Conservation (phyloP, 2,888 invertebrate genomes). For the Tinea semifulvella region DNA sequence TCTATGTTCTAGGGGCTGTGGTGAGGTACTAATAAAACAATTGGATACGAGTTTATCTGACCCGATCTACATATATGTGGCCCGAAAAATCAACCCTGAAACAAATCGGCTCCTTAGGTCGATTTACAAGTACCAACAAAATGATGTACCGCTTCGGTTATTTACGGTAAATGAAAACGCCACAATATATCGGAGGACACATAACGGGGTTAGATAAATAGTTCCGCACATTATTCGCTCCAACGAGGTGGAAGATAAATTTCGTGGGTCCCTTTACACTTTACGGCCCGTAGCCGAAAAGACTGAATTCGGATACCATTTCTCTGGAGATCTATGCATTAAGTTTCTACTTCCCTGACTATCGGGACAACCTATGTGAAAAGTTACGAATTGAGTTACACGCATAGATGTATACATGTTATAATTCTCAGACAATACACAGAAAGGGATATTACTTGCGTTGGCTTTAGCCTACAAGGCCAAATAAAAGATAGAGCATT, state of each 20-base stretch:
- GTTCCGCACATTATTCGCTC: slow-evolving; percentile 47
- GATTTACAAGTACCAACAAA: too few species aligned
- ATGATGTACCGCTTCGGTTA: slow-evolving; percentile 8
- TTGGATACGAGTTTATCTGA: too few species aligned
- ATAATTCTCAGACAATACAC: too few species aligned
- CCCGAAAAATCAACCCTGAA: too few species aligned
- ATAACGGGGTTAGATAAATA: slow-evolving; percentile 30
- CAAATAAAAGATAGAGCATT: too few species aligned
- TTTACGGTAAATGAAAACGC: slow-evolving; percentile 14
- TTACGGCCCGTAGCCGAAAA: slow-evolving; percentile 33
- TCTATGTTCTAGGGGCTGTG: too few species aligned
- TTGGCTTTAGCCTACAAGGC: too few species aligned
- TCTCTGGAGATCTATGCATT: slow-evolving; percentile 28
- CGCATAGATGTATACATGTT: slow-evolving; percentile 1
- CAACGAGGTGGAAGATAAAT: slow-evolving; percentile 47
- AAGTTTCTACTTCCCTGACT: slow-evolving; percentile 19
- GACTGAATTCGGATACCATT: slow-evolving; percentile 35
- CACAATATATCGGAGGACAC: slow-evolving; percentile 14
- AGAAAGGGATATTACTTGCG: too few species aligned
- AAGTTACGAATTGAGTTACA: slow-evolving; percentile 3
- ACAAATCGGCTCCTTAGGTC: too few species aligned
- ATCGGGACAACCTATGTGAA: slow-evolving; percentile 11
- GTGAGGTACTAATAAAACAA: too few species aligned
- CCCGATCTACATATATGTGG: too few species aligned
- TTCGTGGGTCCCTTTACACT: slow-evolving; percentile 41